phyloP scores from a whole-genome alignment of 2,797 vertebrate genomes.

The Psittacula derbiana region DNA sequence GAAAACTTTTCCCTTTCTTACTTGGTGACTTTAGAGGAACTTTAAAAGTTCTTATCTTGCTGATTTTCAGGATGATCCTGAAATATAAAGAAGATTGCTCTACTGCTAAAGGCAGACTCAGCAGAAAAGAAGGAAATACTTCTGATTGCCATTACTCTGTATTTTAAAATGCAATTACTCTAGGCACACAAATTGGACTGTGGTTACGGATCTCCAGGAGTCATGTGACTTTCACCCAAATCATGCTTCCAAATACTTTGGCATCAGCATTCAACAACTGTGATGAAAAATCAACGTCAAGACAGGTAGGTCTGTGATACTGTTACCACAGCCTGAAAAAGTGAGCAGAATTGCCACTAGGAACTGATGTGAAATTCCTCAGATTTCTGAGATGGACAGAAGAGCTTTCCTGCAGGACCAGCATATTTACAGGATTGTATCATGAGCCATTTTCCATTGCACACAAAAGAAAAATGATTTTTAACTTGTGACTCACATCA shows the following conservation, averaged over 20 bases:
- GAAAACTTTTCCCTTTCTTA: not conserved
- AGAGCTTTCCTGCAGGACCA: not conserved
- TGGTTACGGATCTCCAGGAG: not conserved
- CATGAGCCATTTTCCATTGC: not conserved
- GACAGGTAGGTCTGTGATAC: not conserved
- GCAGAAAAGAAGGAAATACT: not conserved
- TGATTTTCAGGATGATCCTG: not conserved
- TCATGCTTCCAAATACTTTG: not conserved
- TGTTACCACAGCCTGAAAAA: not conserved
- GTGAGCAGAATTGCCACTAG: not conserved
- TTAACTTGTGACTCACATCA: constrained; percentile 83
- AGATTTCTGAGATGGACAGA: not conserved
- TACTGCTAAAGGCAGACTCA: not conserved
- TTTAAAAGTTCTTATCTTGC: not conserved
- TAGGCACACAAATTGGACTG: not conserved
- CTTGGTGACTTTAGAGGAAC: not conserved
- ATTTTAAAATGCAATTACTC: not conserved
- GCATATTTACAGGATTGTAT: not conserved
- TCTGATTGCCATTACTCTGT: not conserved
- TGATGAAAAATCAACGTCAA: not conserved
- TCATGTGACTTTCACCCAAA: not conserved
- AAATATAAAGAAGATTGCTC: not conserved
- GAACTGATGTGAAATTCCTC: not conserved
- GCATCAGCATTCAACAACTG: not conserved
- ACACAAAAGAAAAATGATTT: not conserved